Evolutionary conservation across 92 coral and sea anemone genomes (phyloP), one percentile per base, ranked within the genome.

Genomic region (Zoanthus solanderi): DNA sequence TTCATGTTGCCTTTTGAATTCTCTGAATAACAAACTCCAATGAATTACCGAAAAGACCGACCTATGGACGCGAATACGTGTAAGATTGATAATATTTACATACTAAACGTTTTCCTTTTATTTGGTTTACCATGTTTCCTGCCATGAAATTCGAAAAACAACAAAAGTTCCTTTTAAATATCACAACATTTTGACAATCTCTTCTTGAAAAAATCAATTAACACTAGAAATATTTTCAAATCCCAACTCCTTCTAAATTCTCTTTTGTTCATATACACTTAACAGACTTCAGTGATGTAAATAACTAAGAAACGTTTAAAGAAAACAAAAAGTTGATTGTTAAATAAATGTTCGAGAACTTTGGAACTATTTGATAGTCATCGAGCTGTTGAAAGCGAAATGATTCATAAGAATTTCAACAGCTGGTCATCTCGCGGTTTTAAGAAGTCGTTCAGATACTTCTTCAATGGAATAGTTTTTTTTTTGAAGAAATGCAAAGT

Each of bases 141-240:
- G 18, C 28, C 45, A 37, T 44, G 6, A 17, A 44, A n/a, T 81
- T 71, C 63, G 65, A 37, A 48, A 47, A 53, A 81, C 31, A 34
- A 81, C 32, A 81, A 81, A 81, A 81, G 45, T 63, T 45, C 61
- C 75, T 23, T 54, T 44, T 81, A 5, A 71, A 81, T 45, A 81
- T 81, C 71, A 81, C 75, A 65, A 66, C 75, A 52, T 81, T 81
- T 81, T 65, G 85, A 63, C 85, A 81, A 81, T 81, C 85, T 66
- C 85, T 67, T 81, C 85, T 81, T 81, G 85, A 81, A 81, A 63
- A 81, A 81, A 45, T 81, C 85, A 81, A 81, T 81, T 81, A 81
- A 81, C 85, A 81, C 85, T 68, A 81, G 75, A 10, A 30, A 46
- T 10, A 37, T 37, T 81, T 66, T 48, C 11, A 77, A 77, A 12